Base-by-base conservation (phyloP, 2,113 vertebrate genomes). In the Taxidea taxus region DNA sequence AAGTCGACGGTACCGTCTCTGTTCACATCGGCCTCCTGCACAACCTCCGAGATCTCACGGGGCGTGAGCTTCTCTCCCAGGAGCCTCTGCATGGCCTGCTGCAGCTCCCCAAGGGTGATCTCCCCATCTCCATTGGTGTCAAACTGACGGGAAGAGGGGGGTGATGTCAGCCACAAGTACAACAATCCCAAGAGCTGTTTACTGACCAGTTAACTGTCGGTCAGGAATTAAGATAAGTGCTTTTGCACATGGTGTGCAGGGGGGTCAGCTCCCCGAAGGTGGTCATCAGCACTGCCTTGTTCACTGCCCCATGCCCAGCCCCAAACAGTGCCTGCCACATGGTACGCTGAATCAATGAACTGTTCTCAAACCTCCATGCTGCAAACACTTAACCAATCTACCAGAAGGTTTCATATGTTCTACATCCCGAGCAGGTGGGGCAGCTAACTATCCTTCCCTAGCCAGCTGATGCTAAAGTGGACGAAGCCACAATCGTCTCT, bases 1-100 rank as follows among this genome's bases (percentile, higher is more conserved):
- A 99, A 99, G 95, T 99, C 99, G 81, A 99, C 99, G 0, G 99
- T 99, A 42, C 99, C 99, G 0, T 99, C 99, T 11, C 99, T 99
- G 0, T 99, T 99, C 88, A 99, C 93, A 34, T 99, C 99, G 0
- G 99, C 99, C 60, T 99, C 99, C 95, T 97, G 98, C 20, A 99
- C 99, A 1, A 99, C 98, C 70, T 99, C 96, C 0, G 99, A 98
- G 8, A 99, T 99, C 98, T 99, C 99, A 44, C 58, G 97, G 8
- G 86, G 82, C 2, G 82, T 99, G 97, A 99, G 99, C 84, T 99
- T 98, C 81, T 99, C 98, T 2, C 99, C 99, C 98, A 99, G 98
- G 64, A 99, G 98, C 64, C 99, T 99, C 9, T 94, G 98, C 99
- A 99, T 99, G 90, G 99, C 99, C 12, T 94, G 97, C 14, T 99